Conservation (phyloP, 2,888 invertebrate species). For the Cremastinae sp. region DNA sequence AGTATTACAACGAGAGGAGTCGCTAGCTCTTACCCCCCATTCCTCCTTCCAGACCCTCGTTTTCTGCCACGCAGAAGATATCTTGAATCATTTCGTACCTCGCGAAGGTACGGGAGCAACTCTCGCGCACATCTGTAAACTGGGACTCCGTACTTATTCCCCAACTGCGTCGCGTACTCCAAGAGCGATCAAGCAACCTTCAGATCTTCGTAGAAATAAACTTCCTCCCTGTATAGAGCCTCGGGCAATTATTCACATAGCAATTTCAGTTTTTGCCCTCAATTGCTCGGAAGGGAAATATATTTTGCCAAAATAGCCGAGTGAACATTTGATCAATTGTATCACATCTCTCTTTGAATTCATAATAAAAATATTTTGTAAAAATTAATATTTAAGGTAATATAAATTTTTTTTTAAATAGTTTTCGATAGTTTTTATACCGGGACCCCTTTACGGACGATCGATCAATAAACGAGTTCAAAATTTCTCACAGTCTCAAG, state of each 20-base stretch:
- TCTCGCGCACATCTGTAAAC: conserved; percentile 13
- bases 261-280: conserved; percentile 12
- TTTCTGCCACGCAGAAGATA: neutral
- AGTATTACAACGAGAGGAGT: conserved; percentile 31
- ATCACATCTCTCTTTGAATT: too few relatives aligned
- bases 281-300: too few relatives aligned
- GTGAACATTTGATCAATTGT: too few relatives aligned
- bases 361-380: too few relatives aligned
- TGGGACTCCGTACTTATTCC: conserved; percentile 3
- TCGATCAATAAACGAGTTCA: too few relatives aligned
- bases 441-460: too few relatives aligned
- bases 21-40: neutral
- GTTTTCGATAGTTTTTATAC: too few relatives aligned
- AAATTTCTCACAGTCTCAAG: too few relatives aligned
- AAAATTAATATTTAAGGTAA: too few relatives aligned
- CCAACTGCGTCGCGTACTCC: conserved; percentile 4
- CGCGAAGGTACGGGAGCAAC: conserved; percentile 7
- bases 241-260: conserved; percentile 29
- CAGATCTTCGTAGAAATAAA: conserved; percentile 12
- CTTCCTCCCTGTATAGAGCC: conserved; percentile 9
- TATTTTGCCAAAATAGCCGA: too few relatives aligned
- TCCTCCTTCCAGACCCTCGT: conserved; percentile 26
- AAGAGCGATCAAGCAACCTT: conserved; percentile 47
- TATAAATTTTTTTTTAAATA: too few relatives aligned
- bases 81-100: conserved; percentile 42